Percentiles rank a stretch among this genome's conserved stretches.
These are phyloP conservation scores for Lobophora halterata DNA, from an alignment of 2,888 invertebrate genomes.

Conservation along the genomic window DNA sequence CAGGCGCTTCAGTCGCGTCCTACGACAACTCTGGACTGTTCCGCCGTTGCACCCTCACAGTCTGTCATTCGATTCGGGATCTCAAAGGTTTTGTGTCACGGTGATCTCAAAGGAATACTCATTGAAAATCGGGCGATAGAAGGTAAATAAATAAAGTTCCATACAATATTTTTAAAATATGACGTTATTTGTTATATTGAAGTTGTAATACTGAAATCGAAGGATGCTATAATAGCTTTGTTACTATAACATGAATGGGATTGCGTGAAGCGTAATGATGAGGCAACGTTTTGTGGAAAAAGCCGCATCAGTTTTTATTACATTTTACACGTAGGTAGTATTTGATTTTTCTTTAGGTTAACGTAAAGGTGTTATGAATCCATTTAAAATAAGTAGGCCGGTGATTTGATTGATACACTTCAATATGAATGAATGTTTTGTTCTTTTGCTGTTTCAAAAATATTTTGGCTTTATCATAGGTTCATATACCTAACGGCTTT, in stretches of 20 bases:
- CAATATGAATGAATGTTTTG: no score
- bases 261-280: constrained; percentile 19
- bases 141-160: no score
- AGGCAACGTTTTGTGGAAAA: constrained; percentile 15
- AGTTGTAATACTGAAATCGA: constrained; percentile 19
- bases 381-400: no score
- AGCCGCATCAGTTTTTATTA: constrained; percentile 17
- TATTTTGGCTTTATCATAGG: no score
- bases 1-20: constrained; percentile 67
- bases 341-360: no score
- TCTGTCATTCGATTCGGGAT: constrained; percentile 40
- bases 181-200: constrained; percentile 12
- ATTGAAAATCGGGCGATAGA: constrained; percentile 29
- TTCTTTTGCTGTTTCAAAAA: no score
- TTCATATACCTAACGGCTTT: no score
- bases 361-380: not conserved
- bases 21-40: constrained; percentile 62
- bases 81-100: constrained; percentile 49
- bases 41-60: constrained; percentile 57
- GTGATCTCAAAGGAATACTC: constrained; percentile 42
- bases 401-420: no score
- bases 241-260: constrained; percentile 26
- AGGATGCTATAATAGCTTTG: constrained; percentile 29
- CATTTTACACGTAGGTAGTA: no score
- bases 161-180: not conserved